A percentile compares a stretch with the other conserved stretches of the same genome.
These are phyloP conservation scores for Hirtodrosophila duncani DNA, from an alignment of 2,888 invertebrate species.

Conservation along the genomic window DNA sequence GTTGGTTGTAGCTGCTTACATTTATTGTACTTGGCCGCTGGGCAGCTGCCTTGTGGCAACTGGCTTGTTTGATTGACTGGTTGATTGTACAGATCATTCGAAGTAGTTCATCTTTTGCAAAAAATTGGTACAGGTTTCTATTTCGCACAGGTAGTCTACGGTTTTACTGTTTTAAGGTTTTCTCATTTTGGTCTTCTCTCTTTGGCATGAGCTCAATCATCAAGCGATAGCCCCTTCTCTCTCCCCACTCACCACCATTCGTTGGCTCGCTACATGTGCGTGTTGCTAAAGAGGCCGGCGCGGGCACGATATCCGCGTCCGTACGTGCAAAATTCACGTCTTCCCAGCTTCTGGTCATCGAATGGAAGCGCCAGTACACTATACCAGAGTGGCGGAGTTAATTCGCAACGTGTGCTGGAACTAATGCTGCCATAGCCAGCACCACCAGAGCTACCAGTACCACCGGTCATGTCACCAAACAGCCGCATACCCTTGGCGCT, in stretches of 20 bases:
- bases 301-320: constrained; percentile 83
- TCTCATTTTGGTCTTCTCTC: constrained; percentile 24
- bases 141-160: constrained; percentile 12
- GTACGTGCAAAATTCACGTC: constrained; percentile 84
- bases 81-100: constrained; percentile 10
- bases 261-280: constrained; percentile 70
- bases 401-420: constrained; percentile 72
- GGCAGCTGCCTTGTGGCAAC: constrained; percentile 8
- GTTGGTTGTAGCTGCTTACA: constrained; percentile 64
- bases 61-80: constrained; percentile 17
- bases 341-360: constrained; percentile 94
- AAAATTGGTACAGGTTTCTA: constrained; percentile 12
- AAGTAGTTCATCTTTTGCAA: constrained; percentile 54
- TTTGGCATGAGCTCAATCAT: constrained; percentile 60
- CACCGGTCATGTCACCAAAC: constrained; percentile 34
- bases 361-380: constrained; percentile 94
- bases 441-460: constrained; percentile 57
- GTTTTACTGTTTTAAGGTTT: constrained; percentile 13
- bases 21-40: constrained; percentile 55
- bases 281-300: constrained; percentile 94
- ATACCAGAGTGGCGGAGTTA: constrained; percentile 89
- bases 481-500: constrained; percentile 33
- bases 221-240: constrained; percentile 1
- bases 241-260: not conserved
- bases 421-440: constrained; percentile 47